phyloP scores from a whole-genome alignment of 2,797 vertebrate species.

The Amblyraja radiata region DNA sequence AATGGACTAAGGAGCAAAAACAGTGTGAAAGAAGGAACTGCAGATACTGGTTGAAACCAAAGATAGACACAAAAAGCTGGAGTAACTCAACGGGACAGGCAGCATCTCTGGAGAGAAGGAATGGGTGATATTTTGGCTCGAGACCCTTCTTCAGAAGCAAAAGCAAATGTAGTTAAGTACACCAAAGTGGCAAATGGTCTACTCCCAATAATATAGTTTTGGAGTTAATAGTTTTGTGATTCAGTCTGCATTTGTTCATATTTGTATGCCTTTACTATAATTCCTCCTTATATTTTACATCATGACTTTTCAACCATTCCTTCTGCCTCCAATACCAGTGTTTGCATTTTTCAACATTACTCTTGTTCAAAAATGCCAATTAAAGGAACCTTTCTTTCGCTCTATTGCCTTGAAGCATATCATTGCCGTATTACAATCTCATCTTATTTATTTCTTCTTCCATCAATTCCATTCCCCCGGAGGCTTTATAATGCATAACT shows the following conservation, averaged over 20 bases:
- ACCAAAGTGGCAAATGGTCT: neutral
- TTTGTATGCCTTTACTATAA: neutral
- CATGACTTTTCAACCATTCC: neutral
- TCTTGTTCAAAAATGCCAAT: neutral
- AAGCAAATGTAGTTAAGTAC: neutral
- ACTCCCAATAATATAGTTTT: neutral
- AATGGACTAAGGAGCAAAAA: neutral
- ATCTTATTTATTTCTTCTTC: neutral
- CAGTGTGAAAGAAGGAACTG: too few relatives aligned
- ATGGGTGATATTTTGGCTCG: too few relatives aligned
- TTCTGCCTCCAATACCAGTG: neutral
- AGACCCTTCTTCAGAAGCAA: too few relatives aligned
- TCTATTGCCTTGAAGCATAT: neutral
- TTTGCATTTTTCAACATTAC: neutral
- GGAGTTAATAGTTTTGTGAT: neutral
- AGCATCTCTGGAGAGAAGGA: too few relatives aligned
- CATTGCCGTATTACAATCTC: neutral
- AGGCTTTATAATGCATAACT: neutral
- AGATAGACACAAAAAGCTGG: too few relatives aligned
- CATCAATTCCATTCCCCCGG: neutral
- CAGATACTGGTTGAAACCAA: too few relatives aligned
- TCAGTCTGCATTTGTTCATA: neutral
- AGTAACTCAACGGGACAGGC: too few relatives aligned
- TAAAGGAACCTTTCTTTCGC: neutral
- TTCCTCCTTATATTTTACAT: neutral